phyloP scores from a whole-genome alignment of 2,888 invertebrate species.

The Diachrysia chrysitis region DNA sequence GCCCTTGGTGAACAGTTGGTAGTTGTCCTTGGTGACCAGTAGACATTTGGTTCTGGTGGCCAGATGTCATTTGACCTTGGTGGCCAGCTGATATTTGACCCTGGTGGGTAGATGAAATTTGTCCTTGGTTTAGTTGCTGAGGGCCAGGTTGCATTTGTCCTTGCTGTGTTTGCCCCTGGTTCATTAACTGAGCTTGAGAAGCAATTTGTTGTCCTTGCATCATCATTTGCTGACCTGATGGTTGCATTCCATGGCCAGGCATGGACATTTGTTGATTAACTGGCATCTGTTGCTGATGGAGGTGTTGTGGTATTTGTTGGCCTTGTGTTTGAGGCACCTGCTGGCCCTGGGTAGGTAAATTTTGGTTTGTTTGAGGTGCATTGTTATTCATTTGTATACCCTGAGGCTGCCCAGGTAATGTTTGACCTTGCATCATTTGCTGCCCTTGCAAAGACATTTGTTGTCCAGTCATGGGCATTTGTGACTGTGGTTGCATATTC shows the following conservation, averaged over 20 bases:
- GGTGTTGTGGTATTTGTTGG: constrained; percentile 63
- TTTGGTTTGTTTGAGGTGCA: constrained; percentile 66
- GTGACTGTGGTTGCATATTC: constrained; percentile 68
- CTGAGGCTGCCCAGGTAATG: constrained; percentile 53
- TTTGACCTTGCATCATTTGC: constrained; percentile 48
- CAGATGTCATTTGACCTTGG: constrained; percentile 50
- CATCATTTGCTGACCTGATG: constrained; percentile 69
- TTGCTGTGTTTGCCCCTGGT: constrained; percentile 69
- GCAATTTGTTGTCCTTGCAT: constrained; percentile 71
- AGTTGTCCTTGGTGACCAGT: constrained; percentile 39
- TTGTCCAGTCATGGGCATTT: constrained; percentile 71
- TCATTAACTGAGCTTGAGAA: constrained; percentile 68
- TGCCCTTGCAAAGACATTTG: constrained; percentile 67
- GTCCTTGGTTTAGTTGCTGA: constrained; percentile 58
- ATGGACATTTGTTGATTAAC: constrained; percentile 67
- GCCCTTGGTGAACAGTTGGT: constrained; percentile 36
- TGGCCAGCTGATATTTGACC: constrained; percentile 62
- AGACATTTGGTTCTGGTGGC: constrained; percentile 55
- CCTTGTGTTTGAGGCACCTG: constrained; percentile 60
- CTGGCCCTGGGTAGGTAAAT: constrained; percentile 64
- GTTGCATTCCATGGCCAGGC: constrained; percentile 64
- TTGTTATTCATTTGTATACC: constrained; percentile 67
- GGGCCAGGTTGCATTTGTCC: constrained; percentile 36
- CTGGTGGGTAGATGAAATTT: constrained; percentile 44
- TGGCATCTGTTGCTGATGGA: constrained; percentile 55